Evolutionary conservation across 2,888 invertebrate species (phyloP), one percentile per base, ranked within the genome.

Genomic region (Mellilla xanthometata): DNA sequence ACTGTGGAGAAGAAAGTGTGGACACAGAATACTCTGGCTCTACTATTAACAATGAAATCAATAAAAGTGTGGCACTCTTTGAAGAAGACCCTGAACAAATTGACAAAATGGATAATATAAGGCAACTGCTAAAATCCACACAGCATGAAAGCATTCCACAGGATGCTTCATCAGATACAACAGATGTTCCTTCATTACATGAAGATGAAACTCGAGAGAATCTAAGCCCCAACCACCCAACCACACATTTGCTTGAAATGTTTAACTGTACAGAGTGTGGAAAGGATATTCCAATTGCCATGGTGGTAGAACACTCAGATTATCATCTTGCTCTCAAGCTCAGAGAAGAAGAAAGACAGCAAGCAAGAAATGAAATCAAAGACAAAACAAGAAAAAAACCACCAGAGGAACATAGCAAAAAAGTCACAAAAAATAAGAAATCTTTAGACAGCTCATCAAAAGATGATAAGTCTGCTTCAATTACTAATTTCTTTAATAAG

Each of bases 241-340:
- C 11, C n/a, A 27, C 27, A n/a, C 2, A 11, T 36, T 47, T 52
- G 31, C 27, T 52, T 12, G 73, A 76, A 32, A 66, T 53, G 7
- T 68, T 77, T 33, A 53, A 63, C 32, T 97, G 97, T 74, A 70
- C 90, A 1, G 91, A 93, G 65, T 97, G 97, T 77, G 88, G 90
- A 3, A 91, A 91, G 67, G 68, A 74, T 29, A 79, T 96, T 62
- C 66, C 86, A 12, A 57, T 82, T 2, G 84, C 91, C 68, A 91
- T 92, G 48, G 73, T 93, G 44, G 91, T 91, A 22, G 92, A 91
- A 45, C 97, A 97, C 76, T 77, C 91, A 8, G 97, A 95, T 72
- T 94, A 91, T 63, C 96, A 96, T 74, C 81, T 93, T 39, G 95
- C 96, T 0, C 74, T 93, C 44, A 91, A 92, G 56, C 69, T 95